Conservation (phyloP, 1,140 invertebrate species). For the Triops cancriformis region DNA sequence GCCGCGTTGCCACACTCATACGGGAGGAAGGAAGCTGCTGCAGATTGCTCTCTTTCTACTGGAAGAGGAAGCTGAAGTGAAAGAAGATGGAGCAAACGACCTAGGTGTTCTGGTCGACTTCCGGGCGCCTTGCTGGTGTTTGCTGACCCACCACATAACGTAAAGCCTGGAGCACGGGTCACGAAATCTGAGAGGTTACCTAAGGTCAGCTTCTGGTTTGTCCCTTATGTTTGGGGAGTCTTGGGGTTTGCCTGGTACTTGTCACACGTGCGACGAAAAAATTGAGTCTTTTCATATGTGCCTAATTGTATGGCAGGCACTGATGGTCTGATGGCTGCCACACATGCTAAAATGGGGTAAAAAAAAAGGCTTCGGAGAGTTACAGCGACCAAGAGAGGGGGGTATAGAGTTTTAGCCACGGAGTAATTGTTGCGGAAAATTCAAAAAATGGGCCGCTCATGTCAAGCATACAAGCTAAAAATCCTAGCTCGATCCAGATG, state of each 20-base stretch:
- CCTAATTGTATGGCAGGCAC: neutral
- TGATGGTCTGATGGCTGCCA: neutral
- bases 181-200: conserved; percentile 9
- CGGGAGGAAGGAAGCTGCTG: conserved; percentile 7
- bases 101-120: conserved; percentile 2
- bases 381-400: neutral
- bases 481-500: neutral
- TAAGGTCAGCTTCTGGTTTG: neutral
- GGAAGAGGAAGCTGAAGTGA: neutral
- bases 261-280: conserved; percentile 9
- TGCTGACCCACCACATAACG: neutral
- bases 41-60: neutral
- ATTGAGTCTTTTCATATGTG: conserved; percentile 14
- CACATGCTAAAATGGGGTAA: neutral
- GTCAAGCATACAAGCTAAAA: neutral
- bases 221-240: neutral
- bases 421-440: conserved; percentile 4
- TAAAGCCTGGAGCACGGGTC: neutral
- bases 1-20: neutral
- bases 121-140: neutral
- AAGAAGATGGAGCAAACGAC: neutral
- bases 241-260: neutral
- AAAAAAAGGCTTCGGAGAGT: neutral
- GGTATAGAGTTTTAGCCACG: neutral
- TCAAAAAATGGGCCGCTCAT: conserved; percentile 5